Evolutionary conservation across 1,140 invertebrate genomes (phyloP), one percentile per base, ranked within the genome.

Genomic region (Campoletis sonorensis): DNA sequence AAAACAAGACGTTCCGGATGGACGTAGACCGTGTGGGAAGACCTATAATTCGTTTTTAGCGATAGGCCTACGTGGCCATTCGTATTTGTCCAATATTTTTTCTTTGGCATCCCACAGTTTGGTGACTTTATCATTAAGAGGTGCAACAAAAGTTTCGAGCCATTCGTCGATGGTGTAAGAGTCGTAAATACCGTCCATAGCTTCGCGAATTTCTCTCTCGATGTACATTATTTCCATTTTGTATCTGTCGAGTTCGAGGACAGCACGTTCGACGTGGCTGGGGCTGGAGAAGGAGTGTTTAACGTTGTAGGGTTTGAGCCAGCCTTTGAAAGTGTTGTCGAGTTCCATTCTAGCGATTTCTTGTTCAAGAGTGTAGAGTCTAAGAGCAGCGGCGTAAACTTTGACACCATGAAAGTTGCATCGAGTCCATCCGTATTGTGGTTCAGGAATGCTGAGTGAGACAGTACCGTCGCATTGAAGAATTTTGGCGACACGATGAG

Each of bases 301-400:
- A 0, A 96, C 91, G 87, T 97, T 97, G 86, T 97, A 97, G 7
- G 95, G 93, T 10, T 96, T 97, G 84, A 97, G 90, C 96, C 96
- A 97, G 23, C 95, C 95, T 83, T 93, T 91, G 64, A 88, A 91
- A 0, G 90, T 91, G 71, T 88, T 92, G 23, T 91, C 90, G 30
- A 89, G 85, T 45, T 92, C 90, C 87, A 91, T 89, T 77, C 86
- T 89, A 10, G n/a, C 76, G 10, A 92, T 85, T 54, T 91, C 89
- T 75, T 92, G 87, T 5, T 86, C 86, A 26, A 92, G 72, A 0
- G 84, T 79, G 64, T 86, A 88, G 0, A 92, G 81, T 70, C 88
- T 84, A 8, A 91, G 51, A 10, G 84, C 87, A 3, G 84, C 84
- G 0, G 87, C 83, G 40, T 92, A 92, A 37, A 92, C 81, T 5